Percentiles rank a stretch among this genome's conserved stretches.
Evolutionary conservation across 2,797 vertebrate species (phyloP).

Genomic region (Myotis myotis): DNA sequence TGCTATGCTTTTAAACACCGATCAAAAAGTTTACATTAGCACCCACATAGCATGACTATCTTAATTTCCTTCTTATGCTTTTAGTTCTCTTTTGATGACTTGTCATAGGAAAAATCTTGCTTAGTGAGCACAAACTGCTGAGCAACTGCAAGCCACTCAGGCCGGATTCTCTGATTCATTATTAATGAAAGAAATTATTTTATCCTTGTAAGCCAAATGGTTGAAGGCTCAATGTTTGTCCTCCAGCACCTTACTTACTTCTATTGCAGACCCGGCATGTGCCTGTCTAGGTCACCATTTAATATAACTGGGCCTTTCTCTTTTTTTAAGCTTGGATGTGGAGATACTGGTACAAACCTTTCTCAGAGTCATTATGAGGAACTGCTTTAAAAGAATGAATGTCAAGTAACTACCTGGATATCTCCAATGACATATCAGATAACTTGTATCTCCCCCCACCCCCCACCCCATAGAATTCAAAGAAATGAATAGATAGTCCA

Average conservation of each 20-base stretch:
- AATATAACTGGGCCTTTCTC: not conserved
- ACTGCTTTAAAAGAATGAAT: constrained; percentile 23
- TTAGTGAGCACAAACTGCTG: not conserved
- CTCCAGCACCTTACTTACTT: not conserved
- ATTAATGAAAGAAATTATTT: constrained; percentile 50
- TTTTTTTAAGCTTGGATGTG: not conserved
- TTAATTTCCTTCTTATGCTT: not conserved
- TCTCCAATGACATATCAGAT: not conserved
- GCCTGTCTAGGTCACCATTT: not conserved
- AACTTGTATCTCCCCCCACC: not conserved
- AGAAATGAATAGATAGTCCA: not conserved
- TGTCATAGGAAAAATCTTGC: constrained; percentile 17
- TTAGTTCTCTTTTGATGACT: constrained; percentile 9
- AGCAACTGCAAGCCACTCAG: not conserved
- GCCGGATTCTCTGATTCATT: constrained; percentile 55
- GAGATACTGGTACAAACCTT: not conserved
- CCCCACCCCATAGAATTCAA: not conserved
- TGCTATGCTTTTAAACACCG: not conserved
- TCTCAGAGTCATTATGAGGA: not conserved
- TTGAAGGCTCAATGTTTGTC: not conserved
- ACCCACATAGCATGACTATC: not conserved
- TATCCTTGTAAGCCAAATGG: constrained; percentile 10
- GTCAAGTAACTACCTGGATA: not conserved
- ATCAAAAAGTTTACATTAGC: not conserved
- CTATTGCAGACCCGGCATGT: not conserved